phyloP scores from a whole-genome alignment of 2,888 invertebrate genomes.

The Deilephila porcellus region DNA sequence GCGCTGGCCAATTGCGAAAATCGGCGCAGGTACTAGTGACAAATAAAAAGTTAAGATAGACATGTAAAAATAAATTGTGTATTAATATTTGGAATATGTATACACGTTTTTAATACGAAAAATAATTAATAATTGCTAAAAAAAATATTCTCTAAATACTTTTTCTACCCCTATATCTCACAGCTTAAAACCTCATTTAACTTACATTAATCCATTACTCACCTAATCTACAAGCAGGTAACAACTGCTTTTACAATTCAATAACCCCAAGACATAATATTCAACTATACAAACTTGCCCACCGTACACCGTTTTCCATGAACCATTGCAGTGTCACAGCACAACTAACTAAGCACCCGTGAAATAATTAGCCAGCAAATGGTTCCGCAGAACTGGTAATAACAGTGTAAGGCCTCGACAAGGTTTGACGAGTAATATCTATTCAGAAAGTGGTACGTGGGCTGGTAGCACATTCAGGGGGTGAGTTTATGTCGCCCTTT shows the following conservation, averaged over 20 bases:
- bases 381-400: slow-evolving; percentile 46
- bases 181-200: too few relatives aligned
- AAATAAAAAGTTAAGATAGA: background rate
- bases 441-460: slow-evolving; percentile 57
- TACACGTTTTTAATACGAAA: too few relatives aligned
- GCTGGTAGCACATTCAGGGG: slow-evolving; percentile 44
- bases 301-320: slow-evolving; percentile 22
- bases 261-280: background rate
- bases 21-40: background rate
- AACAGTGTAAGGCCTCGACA: slow-evolving; percentile 38
- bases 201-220: too few relatives aligned
- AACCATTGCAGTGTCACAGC: slow-evolving; percentile 28
- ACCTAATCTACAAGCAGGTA: too few relatives aligned
- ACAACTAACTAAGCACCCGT: slow-evolving; percentile 25
- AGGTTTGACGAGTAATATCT: slow-evolving; percentile 58
- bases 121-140: too few relatives aligned
- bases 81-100: too few relatives aligned
- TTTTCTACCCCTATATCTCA: too few relatives aligned
- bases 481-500: slow-evolving; percentile 53
- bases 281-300: background rate
- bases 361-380: slow-evolving; percentile 43
- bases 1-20: slow-evolving; percentile 2
- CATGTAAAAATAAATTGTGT: background rate
- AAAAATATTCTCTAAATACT: too few relatives aligned
- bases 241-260: too few relatives aligned